A percentile compares a stretch with the other conserved stretches of the same genome.
Evolutionary conservation across 1,140 invertebrate species (phyloP).

Genomic region (Heliconius melpomene): DNA sequence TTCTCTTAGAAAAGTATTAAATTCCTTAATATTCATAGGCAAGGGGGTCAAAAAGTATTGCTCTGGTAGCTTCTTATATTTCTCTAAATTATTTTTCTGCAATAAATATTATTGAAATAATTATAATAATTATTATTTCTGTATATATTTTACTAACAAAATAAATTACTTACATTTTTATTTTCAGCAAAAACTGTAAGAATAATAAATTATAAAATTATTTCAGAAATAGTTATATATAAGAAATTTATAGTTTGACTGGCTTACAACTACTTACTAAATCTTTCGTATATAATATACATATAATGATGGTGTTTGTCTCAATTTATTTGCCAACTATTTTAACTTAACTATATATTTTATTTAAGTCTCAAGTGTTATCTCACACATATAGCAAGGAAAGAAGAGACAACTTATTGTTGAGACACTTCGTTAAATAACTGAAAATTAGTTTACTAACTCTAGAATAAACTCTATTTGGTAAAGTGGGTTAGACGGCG

Average conservation of each 20-base stretch:
- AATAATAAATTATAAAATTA: not conserved
- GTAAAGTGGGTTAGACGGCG: no score
- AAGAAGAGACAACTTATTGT: no score
- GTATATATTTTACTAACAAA: not conserved
- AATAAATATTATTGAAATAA: constrained; percentile 23
- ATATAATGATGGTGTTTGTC: not conserved
- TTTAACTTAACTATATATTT: no score
- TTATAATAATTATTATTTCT: not conserved
- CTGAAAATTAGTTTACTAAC: no score
- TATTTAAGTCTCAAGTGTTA: no score
- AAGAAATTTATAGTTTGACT: no score
- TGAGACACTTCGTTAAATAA: no score
- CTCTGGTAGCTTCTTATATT: constrained; percentile 42
- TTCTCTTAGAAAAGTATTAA: constrained; percentile 60
- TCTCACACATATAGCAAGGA: no score
- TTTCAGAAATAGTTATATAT: not conserved
- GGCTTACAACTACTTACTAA: no score
- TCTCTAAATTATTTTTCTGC: constrained; percentile 40
- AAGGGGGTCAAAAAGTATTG: constrained; percentile 61
- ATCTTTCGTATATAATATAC: no score
- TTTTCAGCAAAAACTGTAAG: not conserved
- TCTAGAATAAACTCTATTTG: no score
- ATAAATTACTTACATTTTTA: not conserved
- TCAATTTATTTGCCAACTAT: no score
- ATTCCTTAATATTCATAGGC: constrained; percentile 59